These are phyloP conservation scores for Hydroisotoma schaefferi DNA, from an alignment of 2,888 invertebrate species.

Conservation along the genomic window DNA sequence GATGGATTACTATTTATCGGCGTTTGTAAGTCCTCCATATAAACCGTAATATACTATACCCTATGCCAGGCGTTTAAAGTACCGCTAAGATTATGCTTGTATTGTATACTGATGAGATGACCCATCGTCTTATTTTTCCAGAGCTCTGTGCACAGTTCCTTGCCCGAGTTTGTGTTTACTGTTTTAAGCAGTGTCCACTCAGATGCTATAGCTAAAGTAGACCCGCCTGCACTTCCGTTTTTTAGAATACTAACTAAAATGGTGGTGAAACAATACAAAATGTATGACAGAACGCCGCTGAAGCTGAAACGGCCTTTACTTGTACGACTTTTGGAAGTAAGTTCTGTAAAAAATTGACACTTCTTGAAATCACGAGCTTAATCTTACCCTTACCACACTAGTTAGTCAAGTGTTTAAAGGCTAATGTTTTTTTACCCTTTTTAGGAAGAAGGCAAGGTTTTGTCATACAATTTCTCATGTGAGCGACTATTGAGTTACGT, in stretches of 20 bases:
- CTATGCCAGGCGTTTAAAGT: no score
- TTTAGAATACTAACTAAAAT: conserved; percentile 8
- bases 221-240: neutral
- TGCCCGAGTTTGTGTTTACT: conserved; percentile 1
- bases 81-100: neutral
- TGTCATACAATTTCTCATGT: conserved; percentile 7
- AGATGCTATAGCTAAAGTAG: neutral
- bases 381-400: neutral
- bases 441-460: neutral
- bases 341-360: no score
- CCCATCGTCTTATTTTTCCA: neutral
- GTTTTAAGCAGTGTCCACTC: neutral
- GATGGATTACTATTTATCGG: neutral
- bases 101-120: neutral
- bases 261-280: conserved; percentile 7
- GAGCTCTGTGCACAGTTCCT: neutral
- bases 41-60: no score
- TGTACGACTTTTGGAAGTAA: conserved; percentile 11
- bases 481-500: neutral
- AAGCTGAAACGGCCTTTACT: conserved; percentile 6
- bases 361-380: no score
- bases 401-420: neutral
- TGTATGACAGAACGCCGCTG: neutral
- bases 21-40: no score
- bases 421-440: neutral